A percentile compares a stretch with the other conserved stretches of the same genome.
phyloP scores from a whole-genome alignment of 2,888 invertebrate species.

The Drosophila quinaria region DNA sequence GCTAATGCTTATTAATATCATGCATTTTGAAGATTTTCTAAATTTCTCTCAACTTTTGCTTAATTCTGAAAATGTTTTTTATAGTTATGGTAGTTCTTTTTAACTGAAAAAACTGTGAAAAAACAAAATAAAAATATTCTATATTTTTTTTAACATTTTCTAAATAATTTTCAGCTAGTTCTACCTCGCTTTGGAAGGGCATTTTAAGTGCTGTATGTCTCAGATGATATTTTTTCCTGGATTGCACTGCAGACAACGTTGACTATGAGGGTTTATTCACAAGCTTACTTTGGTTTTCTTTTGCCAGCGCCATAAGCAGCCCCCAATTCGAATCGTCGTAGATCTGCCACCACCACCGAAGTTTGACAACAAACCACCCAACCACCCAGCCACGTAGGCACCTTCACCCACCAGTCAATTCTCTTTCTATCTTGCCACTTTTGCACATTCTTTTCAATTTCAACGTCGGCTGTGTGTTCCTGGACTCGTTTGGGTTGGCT shows the following conservation, averaged over 20 bases:
- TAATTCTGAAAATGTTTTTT: no score
- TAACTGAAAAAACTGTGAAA: no score
- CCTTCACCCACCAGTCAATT: conserved; percentile 30
- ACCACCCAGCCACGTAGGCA: conserved; percentile 19
- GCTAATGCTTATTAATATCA: no score
- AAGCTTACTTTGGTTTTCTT: conserved; percentile 79
- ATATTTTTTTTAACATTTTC: no score
- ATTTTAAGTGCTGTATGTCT: conserved; percentile 23
- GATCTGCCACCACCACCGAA: conserved; percentile 38
- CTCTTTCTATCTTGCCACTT: conserved; percentile 68
- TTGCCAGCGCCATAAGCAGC: conserved; percentile 57
- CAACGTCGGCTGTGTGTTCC: conserved; percentile 43
- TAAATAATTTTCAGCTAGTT: not conserved
- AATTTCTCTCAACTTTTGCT: no score
- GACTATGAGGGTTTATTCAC: conserved; percentile 78
- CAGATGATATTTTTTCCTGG: conserved; percentile 4
- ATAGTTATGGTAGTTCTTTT: no score
- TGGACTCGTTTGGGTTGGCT: conserved; percentile 69
- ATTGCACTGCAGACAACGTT: conserved; percentile 65
- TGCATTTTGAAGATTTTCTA: no score
- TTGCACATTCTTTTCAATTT: conserved; percentile 83
- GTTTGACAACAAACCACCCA: conserved; percentile 2
- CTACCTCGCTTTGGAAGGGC: conserved; percentile 18
- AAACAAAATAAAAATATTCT: no score
- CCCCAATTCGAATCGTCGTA: conserved; percentile 32